Conservation (phyloP, 1,140 invertebrate genomes). For the Batillaria attramentaria region DNA sequence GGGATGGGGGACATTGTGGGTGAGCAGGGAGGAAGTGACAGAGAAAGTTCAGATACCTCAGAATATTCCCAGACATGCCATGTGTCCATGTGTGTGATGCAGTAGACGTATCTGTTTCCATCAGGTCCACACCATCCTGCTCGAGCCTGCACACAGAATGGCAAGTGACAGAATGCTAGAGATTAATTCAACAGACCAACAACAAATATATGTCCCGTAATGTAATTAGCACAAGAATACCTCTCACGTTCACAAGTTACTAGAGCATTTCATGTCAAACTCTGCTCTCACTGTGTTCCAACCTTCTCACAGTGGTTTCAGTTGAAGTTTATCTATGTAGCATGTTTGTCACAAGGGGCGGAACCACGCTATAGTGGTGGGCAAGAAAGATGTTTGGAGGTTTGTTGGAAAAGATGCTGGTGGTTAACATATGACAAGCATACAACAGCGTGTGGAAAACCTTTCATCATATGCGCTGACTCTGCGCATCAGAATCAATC, state of each 20-base stretch:
- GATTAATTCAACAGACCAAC: background rate
- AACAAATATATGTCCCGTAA: background rate
- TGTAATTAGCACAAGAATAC: too few species aligned
- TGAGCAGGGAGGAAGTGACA: background rate
- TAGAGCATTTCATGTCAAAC: background rate
- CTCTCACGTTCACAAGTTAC: too few species aligned
- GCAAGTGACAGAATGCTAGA: background rate
- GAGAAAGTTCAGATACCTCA: constrained; percentile 43
- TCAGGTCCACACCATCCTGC: constrained; percentile 61
- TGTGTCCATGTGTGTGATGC: constrained; percentile 61
- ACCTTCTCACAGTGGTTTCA: too few species aligned
- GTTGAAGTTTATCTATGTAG: too few species aligned
- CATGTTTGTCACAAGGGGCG: background rate
- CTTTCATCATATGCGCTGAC: too few species aligned
- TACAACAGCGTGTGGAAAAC: too few species aligned
- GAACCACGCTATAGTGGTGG: background rate
- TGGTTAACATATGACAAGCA: too few species aligned
- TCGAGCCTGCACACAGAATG: constrained; percentile 44
- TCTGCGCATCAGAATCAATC: too few species aligned
- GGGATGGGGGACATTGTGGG: background rate
- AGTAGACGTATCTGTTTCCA: constrained; percentile 55
- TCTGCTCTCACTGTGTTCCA: background rate
- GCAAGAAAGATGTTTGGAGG: background rate
- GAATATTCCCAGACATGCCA: constrained; percentile 61
- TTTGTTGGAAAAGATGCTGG: background rate